Conservation (phyloP, 2,113 vertebrate genomes). For the Lophochroa leadbeateri region DNA sequence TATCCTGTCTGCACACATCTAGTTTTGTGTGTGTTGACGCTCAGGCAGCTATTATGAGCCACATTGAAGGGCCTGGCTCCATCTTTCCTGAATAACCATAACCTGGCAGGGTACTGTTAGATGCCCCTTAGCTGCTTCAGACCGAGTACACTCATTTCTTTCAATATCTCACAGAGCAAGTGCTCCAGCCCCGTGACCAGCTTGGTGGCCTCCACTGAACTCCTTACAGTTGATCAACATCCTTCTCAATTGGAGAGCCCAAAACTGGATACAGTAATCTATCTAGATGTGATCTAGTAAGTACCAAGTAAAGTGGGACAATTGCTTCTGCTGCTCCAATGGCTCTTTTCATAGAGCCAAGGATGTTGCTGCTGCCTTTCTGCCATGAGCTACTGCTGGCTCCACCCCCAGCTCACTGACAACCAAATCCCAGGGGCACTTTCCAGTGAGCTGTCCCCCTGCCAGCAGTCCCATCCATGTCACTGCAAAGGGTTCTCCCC, state of each 20-base stretch:
- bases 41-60: not conserved
- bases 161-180: not conserved
- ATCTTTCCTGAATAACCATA: not conserved
- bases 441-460: not conserved
- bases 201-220: not conserved
- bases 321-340: rapidly evolving
- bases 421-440: not conserved
- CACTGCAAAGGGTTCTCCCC: not conserved
- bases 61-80: not conserved
- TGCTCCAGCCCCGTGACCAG: not conserved
- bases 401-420: not conserved
- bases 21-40: not conserved
- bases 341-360: not conserved
- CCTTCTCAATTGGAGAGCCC: not conserved
- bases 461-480: not conserved
- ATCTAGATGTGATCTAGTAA: not conserved
- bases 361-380: not conserved
- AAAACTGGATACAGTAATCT: not conserved
- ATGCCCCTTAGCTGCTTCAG: not conserved
- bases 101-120: not conserved
- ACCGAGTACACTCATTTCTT: not conserved
- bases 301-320: not conserved
- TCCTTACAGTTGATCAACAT: not conserved
- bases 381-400: not conserved
- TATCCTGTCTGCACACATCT: not conserved